Evolutionary conservation across 2,113 vertebrate genomes (phyloP).

Genomic region (Scopus umbretta): DNA sequence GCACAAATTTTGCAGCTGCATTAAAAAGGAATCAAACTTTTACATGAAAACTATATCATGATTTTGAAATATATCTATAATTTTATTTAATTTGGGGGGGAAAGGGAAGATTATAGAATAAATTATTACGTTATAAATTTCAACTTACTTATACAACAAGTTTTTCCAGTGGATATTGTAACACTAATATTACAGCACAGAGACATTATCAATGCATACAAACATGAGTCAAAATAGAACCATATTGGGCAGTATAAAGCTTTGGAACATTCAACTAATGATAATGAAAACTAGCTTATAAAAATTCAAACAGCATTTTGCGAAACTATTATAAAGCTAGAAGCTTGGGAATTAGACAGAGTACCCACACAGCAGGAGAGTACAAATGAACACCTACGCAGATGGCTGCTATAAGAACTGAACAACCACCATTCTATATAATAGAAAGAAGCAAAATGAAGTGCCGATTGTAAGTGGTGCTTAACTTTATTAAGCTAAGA

Average conservation of each 20-base stretch:
- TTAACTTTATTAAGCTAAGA: conserved; percentile 74
- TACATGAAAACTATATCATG: conserved; percentile 18
- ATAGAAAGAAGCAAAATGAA: conserved; percentile 68
- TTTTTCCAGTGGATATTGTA: conserved; percentile 56
- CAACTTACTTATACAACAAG: conserved; percentile 10
- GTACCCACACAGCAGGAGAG: conserved; percentile 63
- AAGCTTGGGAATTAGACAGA: conserved; percentile 62
- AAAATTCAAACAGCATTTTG: conserved; percentile 67
- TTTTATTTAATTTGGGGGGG: conserved; percentile 35
- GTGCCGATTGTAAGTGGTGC: conserved; percentile 64
- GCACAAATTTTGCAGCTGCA: not conserved
- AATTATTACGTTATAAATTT: conserved; percentile 53
- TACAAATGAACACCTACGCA: conserved; percentile 66
- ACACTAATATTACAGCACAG: conserved; percentile 49
- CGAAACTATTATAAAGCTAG: conserved; percentile 62
- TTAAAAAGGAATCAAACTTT: conserved; percentile 19
- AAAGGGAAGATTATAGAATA: conserved; percentile 28
- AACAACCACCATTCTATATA: conserved; percentile 56
- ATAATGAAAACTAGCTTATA: conserved; percentile 64
- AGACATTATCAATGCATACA: conserved; percentile 51
- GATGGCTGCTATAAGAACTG: conserved; percentile 66
- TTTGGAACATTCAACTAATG: conserved; percentile 63
- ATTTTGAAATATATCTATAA: conserved; percentile 34
- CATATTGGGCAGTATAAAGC: conserved; percentile 59
- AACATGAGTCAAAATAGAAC: conserved; percentile 64